phyloP scores from a whole-genome alignment of 2,888 invertebrate genomes.

The Gasteruption jaculator region DNA sequence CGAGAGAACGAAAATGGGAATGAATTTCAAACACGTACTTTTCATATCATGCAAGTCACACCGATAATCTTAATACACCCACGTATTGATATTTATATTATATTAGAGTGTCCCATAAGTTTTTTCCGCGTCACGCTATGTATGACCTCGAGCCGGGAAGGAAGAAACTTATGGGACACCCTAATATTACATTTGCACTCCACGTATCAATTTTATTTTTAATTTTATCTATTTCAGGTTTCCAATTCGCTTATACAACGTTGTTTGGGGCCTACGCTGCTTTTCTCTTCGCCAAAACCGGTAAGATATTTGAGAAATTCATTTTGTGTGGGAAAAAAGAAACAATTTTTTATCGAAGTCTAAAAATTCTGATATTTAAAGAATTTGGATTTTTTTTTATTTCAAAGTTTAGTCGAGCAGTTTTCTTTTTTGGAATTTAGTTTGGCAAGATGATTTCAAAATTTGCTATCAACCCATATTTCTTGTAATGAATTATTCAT shows the following conservation, averaged over 20 bases:
- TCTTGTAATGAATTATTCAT: no score
- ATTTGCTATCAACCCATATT: no score
- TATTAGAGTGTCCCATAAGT: no score
- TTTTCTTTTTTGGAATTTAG: no score
- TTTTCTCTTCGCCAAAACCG: conserved; percentile 84
- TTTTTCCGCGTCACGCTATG: no score
- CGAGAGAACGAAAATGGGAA: conserved; percentile 71
- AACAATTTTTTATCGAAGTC: conserved; percentile 1
- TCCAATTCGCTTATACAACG: conserved; percentile 88
- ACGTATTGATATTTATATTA: neutral
- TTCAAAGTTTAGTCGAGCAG: neutral
- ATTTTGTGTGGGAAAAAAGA: conserved; percentile 2
- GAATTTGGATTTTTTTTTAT: neutral
- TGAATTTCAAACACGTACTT: conserved; percentile 65
- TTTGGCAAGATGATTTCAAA: no score
- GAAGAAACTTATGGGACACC: no score
- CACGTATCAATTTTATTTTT: conserved; percentile 3
- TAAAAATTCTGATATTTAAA: no score
- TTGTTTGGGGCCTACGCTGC: conserved; percentile 93
- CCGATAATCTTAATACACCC: no score
- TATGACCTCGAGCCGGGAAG: no score
- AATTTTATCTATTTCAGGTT: conserved; percentile 57
- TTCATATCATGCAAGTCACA: conserved; percentile 67
- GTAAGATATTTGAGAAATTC: no score
- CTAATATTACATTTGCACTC: no score